A percentile compares a stretch with the other conserved stretches of the same genome.
phyloP scores from a whole-genome alignment of 2,888 invertebrate genomes.

The Caenorhabditis sp. region DNA sequence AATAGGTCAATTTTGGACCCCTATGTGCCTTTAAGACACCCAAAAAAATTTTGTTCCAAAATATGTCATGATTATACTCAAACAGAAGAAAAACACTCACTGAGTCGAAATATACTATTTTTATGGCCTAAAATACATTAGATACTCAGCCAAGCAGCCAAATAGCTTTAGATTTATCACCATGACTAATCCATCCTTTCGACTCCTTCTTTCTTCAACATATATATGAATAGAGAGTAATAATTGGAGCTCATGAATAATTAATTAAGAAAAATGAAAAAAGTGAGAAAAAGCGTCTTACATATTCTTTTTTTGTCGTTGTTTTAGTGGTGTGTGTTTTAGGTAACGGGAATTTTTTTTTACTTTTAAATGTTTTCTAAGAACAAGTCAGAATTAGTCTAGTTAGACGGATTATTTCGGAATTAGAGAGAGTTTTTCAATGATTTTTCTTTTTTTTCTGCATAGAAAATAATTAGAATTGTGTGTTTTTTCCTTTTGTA shows the following conservation, averaged over 20 bases:
- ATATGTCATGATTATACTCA: not conserved
- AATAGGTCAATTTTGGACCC: no score
- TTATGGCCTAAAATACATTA: not conserved
- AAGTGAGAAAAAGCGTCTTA: not conserved
- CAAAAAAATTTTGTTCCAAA: not conserved
- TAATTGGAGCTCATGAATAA: not conserved
- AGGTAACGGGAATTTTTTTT: not conserved
- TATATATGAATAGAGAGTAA: not conserved
- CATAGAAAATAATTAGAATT: not conserved
- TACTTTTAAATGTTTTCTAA: no score
- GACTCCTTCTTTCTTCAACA: no score
- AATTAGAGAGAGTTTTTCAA: not conserved
- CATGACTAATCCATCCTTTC: no score
- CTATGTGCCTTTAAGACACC: not conserved
- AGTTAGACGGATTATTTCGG: not conserved
- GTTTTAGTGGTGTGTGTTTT: not conserved
- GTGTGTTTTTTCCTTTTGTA: no score
- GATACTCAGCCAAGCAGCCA: not conserved
- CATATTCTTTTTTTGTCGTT: not conserved
- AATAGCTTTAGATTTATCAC: not conserved
- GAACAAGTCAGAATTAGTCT: no score
- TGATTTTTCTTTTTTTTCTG: not conserved
- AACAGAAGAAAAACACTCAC: not conserved
- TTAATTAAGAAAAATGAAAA: not conserved
- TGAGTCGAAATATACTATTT: not conserved